Conservation (phyloP, 2,888 invertebrate species). For the Drosophila limbata region DNA sequence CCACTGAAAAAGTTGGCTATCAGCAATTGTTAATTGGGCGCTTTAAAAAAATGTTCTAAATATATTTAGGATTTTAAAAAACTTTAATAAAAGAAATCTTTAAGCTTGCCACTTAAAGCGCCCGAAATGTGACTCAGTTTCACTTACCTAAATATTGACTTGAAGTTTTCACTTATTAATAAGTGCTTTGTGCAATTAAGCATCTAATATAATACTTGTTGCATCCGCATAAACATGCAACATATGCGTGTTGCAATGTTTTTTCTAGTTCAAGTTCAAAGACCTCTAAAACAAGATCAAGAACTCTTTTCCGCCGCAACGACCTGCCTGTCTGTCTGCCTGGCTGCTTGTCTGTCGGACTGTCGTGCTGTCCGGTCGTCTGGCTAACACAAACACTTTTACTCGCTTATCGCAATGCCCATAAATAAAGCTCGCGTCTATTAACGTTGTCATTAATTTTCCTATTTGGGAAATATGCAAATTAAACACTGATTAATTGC, state of each 20-base stretch:
- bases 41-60: not conserved
- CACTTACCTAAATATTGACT: not conserved
- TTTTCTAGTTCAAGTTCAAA: constrained; percentile 47
- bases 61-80: not conserved
- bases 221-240: not conserved
- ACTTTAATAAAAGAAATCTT: not conserved
- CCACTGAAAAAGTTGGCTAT: not conserved
- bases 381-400: constrained; percentile 63
- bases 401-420: constrained; percentile 70
- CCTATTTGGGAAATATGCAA: constrained; percentile 70
- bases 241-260: constrained; percentile 26
- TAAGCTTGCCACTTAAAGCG: not conserved
- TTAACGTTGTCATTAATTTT: constrained; percentile 58
- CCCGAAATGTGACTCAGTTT: not conserved
- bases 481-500: constrained; percentile 67
- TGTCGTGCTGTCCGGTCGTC: constrained; percentile 10
- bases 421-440: constrained; percentile 70
- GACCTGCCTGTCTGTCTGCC: constrained; percentile 4
- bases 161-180: too few species aligned
- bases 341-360: not conserved
- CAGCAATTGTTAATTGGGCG: constrained; percentile 15
- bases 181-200: not conserved
- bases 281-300: constrained; percentile 38
- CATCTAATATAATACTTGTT: constrained; percentile 8
- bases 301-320: constrained; percentile 25